Percentiles rank a stretch among this genome's conserved stretches.
These are phyloP conservation scores for Drosophila mulleri DNA, from an alignment of 2,888 invertebrate genomes.

Conservation along the genomic window DNA sequence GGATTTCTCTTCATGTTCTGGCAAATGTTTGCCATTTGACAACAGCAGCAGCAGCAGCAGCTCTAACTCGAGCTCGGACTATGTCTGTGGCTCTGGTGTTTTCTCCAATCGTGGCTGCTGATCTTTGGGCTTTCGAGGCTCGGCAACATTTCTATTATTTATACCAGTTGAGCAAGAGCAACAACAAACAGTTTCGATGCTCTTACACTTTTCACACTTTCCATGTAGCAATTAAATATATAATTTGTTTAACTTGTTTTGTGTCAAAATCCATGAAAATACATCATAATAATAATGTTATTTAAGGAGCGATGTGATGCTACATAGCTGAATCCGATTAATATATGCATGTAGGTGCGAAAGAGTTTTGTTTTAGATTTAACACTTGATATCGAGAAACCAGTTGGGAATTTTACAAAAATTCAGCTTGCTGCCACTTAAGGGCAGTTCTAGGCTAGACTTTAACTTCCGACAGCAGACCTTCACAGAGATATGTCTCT, in stretches of 20 bases:
- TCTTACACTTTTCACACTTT: slow-evolving; percentile 77
- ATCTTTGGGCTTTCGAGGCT: slow-evolving; percentile 49
- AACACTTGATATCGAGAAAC: slow-evolving; percentile 4
- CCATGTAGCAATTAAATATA: slow-evolving; percentile 79
- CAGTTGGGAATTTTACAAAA: slow-evolving; percentile 3
- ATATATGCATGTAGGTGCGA: slow-evolving; percentile 10
- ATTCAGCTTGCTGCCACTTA: slow-evolving; percentile 30
- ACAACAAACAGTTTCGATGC: slow-evolving; percentile 26
- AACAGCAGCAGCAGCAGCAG: slow-evolving; percentile 36
- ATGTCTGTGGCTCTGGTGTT: slow-evolving; percentile 27
- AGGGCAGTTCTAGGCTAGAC: slow-evolving; percentile 21
- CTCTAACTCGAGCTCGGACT: not conserved
- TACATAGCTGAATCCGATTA: slow-evolving; percentile 12
- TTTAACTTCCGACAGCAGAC: slow-evolving; percentile 52
- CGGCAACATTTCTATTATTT: slow-evolving; percentile 75
- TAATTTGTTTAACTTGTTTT: slow-evolving; percentile 77
- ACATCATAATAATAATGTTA: slow-evolving; percentile 68
- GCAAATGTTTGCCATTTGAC: slow-evolving; percentile 72
- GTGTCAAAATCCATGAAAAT: slow-evolving; percentile 72
- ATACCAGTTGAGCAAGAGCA: slow-evolving; percentile 51
- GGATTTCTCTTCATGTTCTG: slow-evolving; percentile 65
- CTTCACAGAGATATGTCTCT: slow-evolving; percentile 40
- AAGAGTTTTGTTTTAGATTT: not conserved
- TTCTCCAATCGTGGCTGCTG: slow-evolving; percentile 55
- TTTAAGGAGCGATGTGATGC: slow-evolving; percentile 43